Evolutionary conservation across 2,888 invertebrate species (phyloP).

Genomic region (Arge pagana): DNA sequence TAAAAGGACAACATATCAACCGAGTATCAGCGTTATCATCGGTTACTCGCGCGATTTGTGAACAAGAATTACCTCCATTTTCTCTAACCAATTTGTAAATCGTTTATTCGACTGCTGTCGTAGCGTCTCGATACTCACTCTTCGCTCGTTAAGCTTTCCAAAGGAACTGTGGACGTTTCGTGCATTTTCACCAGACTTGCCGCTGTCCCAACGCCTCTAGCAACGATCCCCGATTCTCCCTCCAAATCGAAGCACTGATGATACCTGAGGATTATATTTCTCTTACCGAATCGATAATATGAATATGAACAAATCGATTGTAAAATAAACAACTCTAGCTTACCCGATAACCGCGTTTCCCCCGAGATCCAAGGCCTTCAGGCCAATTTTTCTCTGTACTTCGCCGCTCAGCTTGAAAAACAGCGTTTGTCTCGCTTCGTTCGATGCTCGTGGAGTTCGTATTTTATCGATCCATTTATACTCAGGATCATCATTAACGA

Average conservation of each 20-base stretch:
- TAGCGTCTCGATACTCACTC: slow-evolving; percentile 63
- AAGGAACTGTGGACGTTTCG: slow-evolving; percentile 54
- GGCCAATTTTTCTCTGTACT: slow-evolving; percentile 89
- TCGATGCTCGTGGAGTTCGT: slow-evolving; percentile 93
- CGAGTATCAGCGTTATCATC: too few species aligned
- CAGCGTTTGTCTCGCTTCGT: slow-evolving; percentile 94
- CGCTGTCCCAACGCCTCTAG: slow-evolving; percentile 91
- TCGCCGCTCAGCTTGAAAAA: slow-evolving; percentile 95
- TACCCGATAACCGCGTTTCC: slow-evolving; percentile 93
- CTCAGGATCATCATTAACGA: slow-evolving; percentile 96
- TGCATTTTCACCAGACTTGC: slow-evolving; percentile 71
- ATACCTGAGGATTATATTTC: slow-evolving; percentile 66
- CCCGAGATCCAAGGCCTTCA: slow-evolving; percentile 90
- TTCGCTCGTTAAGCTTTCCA: slow-evolving; percentile 61
- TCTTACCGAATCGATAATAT: too few species aligned
- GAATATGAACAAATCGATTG: slow-evolving; percentile 17
- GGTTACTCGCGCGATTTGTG: too few species aligned
- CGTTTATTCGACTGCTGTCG: slow-evolving; percentile 25
- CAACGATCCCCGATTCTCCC: slow-evolving; percentile 96
- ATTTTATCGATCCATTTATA: slow-evolving; percentile 99
- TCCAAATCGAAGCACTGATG: slow-evolving; percentile 94
- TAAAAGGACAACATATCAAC: too few species aligned
- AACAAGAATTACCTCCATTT: too few species aligned
- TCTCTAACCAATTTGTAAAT: slow-evolving; percentile 28
- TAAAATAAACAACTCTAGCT: slow-evolving; percentile 26